Base-by-base conservation (phyloP, 2,113 vertebrate genomes). In the Caranx melampygus region DNA sequence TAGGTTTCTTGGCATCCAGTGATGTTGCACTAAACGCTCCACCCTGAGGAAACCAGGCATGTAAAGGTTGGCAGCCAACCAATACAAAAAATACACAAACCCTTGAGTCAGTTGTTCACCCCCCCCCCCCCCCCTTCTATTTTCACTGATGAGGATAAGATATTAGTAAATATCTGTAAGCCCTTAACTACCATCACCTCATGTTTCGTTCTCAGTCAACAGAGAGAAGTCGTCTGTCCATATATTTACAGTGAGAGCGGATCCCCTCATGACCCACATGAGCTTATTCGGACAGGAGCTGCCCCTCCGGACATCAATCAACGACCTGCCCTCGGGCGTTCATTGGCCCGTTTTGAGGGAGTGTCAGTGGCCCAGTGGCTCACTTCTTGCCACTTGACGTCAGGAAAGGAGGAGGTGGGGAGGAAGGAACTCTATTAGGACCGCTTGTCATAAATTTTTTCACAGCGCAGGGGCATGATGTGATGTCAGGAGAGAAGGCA, bases 41-140 rank as follows among this genome's bases (percentile, higher is more conserved):
- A 71, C 74, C 72, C 67, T 63, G 13, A 80, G 87, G 88, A 87
- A 87, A 81, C 62, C 79, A 81, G 88, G 60, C 80, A 74, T 89
- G 84, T 72, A 83, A 78, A 76, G 72, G 65, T 75, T 86, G 87
- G 83, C 82, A 65, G 18, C 49, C 11, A 62, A 49, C 83, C 84
- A 87, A 75, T 57, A 52, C 57, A 68, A 75, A 87, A 89, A 82
- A 66, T 81, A 87, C 59, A 89, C 80, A 88, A 85, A 82, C 79
- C n/a, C 72, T 69, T 15, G 58, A 84, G 61, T 82, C 67, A 80
- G 21, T 34, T 51, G 33, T 42, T 75, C 78, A 64, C 35, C 84
- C 76, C 10, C 4, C 14, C 44, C 65, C 47, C 21, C 51, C 12
- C 26, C 58, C 20, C 7, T 9, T 9, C 44, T 42, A 55, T 52